phyloP scores from a whole-genome alignment of 1,140 invertebrate species.

The Ceratina calcarata region DNA sequence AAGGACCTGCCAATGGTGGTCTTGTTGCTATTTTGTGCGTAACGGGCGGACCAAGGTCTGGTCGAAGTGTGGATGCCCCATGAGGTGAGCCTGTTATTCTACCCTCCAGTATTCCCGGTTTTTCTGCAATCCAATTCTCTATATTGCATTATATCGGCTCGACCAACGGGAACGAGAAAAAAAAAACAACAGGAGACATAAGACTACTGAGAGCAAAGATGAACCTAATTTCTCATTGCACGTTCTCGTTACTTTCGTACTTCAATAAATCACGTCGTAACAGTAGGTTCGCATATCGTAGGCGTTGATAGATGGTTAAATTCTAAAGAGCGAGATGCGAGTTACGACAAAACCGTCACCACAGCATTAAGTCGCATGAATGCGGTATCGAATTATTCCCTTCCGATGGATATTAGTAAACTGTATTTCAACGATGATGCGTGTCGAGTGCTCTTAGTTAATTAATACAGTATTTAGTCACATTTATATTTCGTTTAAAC shows the following conservation, averaged over 20 bases:
- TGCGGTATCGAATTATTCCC: neutral
- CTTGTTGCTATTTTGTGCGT: conserved; percentile 86
- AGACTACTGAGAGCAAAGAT: neutral
- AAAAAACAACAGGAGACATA: conserved; percentile 14
- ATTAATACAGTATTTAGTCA: neutral
- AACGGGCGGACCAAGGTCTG: conserved; percentile 80
- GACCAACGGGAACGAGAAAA: conserved; percentile 15
- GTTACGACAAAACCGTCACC: conserved; percentile 16
- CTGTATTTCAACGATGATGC: neutral
- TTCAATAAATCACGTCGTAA: no score
- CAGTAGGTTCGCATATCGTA: no score
- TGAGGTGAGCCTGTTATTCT: conserved; percentile 78
- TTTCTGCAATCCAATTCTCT: conserved; percentile 77
- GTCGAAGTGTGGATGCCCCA: conserved; percentile 77
- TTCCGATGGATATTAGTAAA: conserved; percentile 9
- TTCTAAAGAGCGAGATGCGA: conserved; percentile 3
- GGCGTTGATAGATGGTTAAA: neutral
- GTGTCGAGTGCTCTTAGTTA: neutral
- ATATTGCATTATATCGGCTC: conserved; percentile 62
- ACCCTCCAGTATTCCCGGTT: conserved; percentile 75
- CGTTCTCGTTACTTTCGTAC: no score
- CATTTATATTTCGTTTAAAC: neutral
- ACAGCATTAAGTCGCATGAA: conserved; percentile 8
- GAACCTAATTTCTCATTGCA: neutral
- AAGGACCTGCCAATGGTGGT: conserved; percentile 91